These are phyloP conservation scores for Peromyscus melanophrys DNA, from an alignment of 2,797 vertebrate species.

Conservation along the genomic window DNA sequence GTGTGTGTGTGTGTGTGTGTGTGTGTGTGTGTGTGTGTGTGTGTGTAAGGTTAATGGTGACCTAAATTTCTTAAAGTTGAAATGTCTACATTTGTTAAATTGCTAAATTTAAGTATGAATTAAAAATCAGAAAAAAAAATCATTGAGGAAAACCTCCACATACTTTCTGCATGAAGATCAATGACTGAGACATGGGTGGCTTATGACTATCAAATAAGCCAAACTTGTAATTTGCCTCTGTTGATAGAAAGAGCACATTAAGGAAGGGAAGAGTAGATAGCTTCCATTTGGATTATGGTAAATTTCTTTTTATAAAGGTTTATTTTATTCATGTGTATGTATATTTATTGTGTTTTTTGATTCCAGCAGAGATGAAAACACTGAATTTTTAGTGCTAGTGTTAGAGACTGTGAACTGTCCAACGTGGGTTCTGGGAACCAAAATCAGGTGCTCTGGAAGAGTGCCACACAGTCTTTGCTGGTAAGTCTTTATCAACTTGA, in stretches of 20 bases:
- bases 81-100: neutral
- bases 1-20: too few relatives aligned
- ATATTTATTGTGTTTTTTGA: neutral
- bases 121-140: conserved; percentile 32
- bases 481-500: neutral
- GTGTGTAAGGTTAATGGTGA: neutral
- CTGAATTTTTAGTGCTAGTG: neutral
- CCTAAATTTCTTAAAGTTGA: neutral
- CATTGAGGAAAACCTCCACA: neutral
- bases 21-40: too few relatives aligned
- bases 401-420: neutral
- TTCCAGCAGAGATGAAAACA: neutral
- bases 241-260: neutral
- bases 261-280: neutral
- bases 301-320: neutral
- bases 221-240: neutral
- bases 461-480: neutral
- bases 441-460: neutral
- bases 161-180: neutral
- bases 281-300: neutral
- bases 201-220: neutral
- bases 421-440: neutral
- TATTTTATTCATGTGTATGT: neutral
- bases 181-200: neutral
- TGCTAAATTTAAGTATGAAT: neutral